These are phyloP conservation scores for Sandelia bainsii DNA, from an alignment of 2,797 vertebrate species.

Conservation along the genomic window DNA sequence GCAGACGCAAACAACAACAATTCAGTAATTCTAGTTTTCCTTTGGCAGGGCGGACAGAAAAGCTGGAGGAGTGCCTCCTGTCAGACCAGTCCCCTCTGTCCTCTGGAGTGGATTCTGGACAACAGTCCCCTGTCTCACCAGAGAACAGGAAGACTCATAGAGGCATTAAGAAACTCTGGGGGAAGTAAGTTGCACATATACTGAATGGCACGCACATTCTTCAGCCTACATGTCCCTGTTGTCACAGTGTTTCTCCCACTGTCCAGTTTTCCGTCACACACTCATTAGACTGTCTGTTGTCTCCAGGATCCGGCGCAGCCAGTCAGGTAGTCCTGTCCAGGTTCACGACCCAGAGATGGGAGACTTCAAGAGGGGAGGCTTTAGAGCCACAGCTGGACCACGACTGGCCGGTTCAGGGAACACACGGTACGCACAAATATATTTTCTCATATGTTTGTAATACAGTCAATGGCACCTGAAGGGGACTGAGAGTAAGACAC, in stretches of 20 bases:
- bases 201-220: not conserved
- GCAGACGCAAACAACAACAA: not conserved
- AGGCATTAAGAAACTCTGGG: conserved; percentile 97
- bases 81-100: conserved; percentile 90
- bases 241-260: not conserved
- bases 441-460: not conserved
- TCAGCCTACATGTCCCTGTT: not conserved
- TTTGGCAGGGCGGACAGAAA: conserved; percentile 86
- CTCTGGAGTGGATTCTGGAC: conserved; percentile 89
- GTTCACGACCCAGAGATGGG: conserved; percentile 86
- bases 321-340: conserved; percentile 92
- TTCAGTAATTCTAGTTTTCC: not conserved
- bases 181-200: conserved; percentile 87
- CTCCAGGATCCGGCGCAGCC: conserved; percentile 93
- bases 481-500: not conserved
- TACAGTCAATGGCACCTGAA: not conserved
- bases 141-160: conserved; percentile 92
- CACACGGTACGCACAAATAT: conserved; percentile 53
- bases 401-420: conserved; percentile 87
- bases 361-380: conserved; percentile 93
- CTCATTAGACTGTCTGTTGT: not conserved
- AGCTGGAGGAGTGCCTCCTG: conserved; percentile 80
- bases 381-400: conserved; percentile 93
- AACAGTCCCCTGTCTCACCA: conserved; percentile 90
- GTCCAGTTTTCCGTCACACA: not conserved